These are phyloP conservation scores for Zeus faber DNA, from an alignment of 2,113 vertebrate genomes.

Conservation along the genomic window DNA sequence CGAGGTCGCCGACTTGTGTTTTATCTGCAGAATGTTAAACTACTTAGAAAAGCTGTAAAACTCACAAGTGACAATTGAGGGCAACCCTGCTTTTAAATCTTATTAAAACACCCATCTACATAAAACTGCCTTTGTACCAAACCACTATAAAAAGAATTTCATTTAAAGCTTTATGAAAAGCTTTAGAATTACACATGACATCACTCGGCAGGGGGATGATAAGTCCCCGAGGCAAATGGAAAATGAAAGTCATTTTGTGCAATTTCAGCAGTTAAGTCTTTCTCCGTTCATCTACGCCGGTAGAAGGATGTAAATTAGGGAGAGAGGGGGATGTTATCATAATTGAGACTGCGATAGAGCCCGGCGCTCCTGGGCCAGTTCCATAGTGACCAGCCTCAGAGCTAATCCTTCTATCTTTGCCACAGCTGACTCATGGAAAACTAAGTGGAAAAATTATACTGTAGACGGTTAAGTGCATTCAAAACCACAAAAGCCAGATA, in stretches of 20 bases:
- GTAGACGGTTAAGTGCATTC: background rate
- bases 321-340: conserved; percentile 18
- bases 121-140: conserved; percentile 39
- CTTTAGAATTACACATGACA: conserved; percentile 52
- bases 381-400: conserved; percentile 15
- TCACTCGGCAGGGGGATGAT: conserved; percentile 48
- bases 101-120: conserved; percentile 34
- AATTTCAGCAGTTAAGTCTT: conserved; percentile 37
- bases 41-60: conserved; percentile 40
- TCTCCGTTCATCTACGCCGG: conserved; percentile 32
- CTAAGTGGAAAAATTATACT: background rate
- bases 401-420: conserved; percentile 20
- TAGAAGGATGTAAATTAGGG: conserved; percentile 12
- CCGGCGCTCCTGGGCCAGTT: conserved; percentile 13
- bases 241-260: conserved; percentile 48
- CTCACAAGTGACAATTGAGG: conserved; percentile 27
- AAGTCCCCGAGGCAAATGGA: conserved; percentile 42
- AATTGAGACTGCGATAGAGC: conserved; percentile 20
- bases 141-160: conserved; percentile 18
- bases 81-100: conserved; percentile 40
- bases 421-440: conserved; percentile 20
- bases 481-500: too few species aligned
- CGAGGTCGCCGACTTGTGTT: conserved; percentile 25
- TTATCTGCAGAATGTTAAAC: conserved; percentile 41
- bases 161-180: conserved; percentile 30